Conservation (phyloP, 2,113 vertebrate species). For the Pomatorhinus ruficollis region DNA sequence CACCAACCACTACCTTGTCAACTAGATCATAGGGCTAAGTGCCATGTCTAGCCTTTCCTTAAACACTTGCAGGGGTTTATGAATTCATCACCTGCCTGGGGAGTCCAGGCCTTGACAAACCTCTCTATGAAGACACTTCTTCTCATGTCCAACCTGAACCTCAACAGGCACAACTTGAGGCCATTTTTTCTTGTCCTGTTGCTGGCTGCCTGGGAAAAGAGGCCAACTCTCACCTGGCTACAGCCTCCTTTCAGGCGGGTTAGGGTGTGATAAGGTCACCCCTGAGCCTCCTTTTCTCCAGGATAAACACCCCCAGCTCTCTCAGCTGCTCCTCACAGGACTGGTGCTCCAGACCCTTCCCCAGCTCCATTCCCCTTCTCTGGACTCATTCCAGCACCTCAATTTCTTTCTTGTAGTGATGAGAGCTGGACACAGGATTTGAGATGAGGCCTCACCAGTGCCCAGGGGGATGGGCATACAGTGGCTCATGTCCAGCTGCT, state of each 20-base stretch:
- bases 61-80: background rate
- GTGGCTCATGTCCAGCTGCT: background rate
- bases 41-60: background rate
- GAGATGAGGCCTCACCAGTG: background rate
- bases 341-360: background rate
- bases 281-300: background rate
- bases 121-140: background rate
- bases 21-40: background rate
- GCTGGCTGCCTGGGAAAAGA: background rate
- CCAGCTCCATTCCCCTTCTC: fast-evolving
- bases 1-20: background rate
- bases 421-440: background rate
- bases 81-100: background rate
- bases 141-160: background rate
- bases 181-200: background rate
- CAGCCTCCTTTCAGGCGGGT: background rate
- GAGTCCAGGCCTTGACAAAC: background rate
- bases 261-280: fast-evolving
- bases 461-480: no score
- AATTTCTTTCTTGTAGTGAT: background rate
- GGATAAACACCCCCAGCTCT: background rate
- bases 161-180: background rate
- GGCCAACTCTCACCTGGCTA: fast-evolving
- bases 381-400: background rate
- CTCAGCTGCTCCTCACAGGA: background rate